These are phyloP conservation scores for Arctocebus calabarensis DNA, from an alignment of 2,797 vertebrate genomes.

Conservation along the genomic window DNA sequence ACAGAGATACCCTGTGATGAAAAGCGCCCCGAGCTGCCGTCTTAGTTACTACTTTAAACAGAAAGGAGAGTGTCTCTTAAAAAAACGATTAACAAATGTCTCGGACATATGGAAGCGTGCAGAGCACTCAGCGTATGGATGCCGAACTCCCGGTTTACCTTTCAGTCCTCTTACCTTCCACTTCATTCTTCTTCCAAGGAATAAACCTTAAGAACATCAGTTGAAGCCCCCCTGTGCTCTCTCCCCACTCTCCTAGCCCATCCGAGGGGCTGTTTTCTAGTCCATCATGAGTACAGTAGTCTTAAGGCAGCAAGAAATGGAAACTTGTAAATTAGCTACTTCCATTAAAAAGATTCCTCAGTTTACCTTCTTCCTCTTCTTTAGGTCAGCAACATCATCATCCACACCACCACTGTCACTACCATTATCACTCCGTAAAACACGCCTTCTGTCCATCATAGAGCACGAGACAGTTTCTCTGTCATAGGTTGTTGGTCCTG, in stretches of 20 bases:
- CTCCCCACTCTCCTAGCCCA: neutral
- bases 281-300: neutral
- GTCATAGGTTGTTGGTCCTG: neutral
- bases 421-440: neutral
- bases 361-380: neutral
- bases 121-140: neutral
- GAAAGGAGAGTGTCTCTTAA: neutral
- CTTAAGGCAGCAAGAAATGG: slow-evolving; percentile 26
- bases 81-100: slow-evolving; percentile 9
- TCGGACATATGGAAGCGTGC: neutral
- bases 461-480: neutral
- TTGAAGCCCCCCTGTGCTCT: neutral
- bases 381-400: neutral
- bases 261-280: neutral
- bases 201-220: neutral
- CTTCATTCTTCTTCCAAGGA: neutral
- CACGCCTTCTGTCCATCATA: neutral
- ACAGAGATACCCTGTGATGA: neutral
- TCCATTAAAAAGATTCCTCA: neutral
- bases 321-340: neutral
- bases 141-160: neutral
- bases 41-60: slow-evolving; percentile 17
- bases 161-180: neutral
- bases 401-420: neutral
- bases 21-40: neutral